Conservation (phyloP, 2,888 invertebrate species). For the Limenitis camilla region DNA sequence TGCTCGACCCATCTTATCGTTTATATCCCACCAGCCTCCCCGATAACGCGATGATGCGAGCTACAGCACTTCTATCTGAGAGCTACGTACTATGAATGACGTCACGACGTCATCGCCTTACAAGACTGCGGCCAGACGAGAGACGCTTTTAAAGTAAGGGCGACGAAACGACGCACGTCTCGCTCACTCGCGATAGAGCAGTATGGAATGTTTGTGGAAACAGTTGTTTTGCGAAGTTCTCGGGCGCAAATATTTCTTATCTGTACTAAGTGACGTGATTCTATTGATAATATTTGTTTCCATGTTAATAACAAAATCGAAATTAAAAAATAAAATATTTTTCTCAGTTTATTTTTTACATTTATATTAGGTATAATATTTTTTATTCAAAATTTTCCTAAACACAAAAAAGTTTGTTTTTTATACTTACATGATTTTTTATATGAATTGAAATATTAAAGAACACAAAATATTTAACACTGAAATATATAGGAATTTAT, state of each 20-base stretch:
- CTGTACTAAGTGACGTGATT: conserved; percentile 24
- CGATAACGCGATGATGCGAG: conserved; percentile 61
- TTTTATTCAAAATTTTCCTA: too few relatives aligned
- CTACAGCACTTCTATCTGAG: conserved; percentile 67
- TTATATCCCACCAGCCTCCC: conserved; percentile 60
- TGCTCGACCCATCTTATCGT: conserved; percentile 52
- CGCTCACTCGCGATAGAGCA: conserved; percentile 63
- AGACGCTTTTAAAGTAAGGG: conserved; percentile 47
- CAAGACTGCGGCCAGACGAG: conserved; percentile 57
- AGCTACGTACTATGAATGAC: conserved; percentile 76
- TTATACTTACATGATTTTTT: too few relatives aligned
- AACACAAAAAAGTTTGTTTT: too few relatives aligned
- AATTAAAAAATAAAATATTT: too few relatives aligned
- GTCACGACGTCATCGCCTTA: conserved; percentile 52
- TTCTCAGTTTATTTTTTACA: too few relatives aligned
- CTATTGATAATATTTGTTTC: conserved; percentile 22
- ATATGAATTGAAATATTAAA: too few relatives aligned
- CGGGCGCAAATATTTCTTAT: conserved; percentile 47
- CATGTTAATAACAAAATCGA: too few relatives aligned
- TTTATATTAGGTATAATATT: too few relatives aligned
- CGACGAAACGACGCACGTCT: conserved; percentile 49
- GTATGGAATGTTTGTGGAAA: conserved; percentile 71
- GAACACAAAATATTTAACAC: too few relatives aligned
- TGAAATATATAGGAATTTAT: too few relatives aligned
- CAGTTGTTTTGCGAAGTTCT: conserved; percentile 70